Evolutionary conservation across 2,113 vertebrate genomes (phyloP), one percentile per base, ranked within the genome.

Genomic region (Plestiodon gilberti): DNA sequence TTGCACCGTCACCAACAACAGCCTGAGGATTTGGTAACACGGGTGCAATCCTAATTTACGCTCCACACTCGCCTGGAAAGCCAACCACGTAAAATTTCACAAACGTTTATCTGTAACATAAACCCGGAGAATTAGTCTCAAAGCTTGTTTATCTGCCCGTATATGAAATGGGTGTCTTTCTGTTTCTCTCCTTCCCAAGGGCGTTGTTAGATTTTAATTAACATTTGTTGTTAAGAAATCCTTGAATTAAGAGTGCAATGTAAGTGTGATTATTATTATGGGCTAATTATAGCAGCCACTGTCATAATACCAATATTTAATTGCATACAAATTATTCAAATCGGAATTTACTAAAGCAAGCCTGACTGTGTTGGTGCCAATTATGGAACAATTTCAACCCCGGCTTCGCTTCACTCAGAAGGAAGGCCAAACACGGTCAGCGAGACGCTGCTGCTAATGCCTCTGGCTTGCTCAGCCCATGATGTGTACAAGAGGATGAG

Each of bases 141-240:
- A 59, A 85, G 76, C 64, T 43, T 85, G 25, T 78, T 85, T 85
- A 78, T 85, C 84, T 78, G 64, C 55, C 84, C 55, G 25, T 69
- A 85, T 85, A 85, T 78, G 65, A 70, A 55, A 83, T 48, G 62
- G 84, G 90, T 33, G 71, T 69, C 69, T 90, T 81, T 35, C 48
- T 7, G 6, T 18, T 4, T 74, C 76, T 87, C 89, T 84, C 14
- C 48, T 3, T 70, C 57, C 38, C 8, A 0, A 59, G 85, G 85
- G 85, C 79, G 33, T 81, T 87, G 85, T 87, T 87, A 87, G 71
- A 81, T 75, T 87, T 81, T 75, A 81, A 87, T 87, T 87, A 87
- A 87, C 78, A 81, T 87, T 87, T 87, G 78, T 86, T 86, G 85
- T 87, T 87, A 87, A 81, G 78, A 75, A 87, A 87, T 87, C 78